Evolutionary conservation across 2,113 vertebrate genomes (phyloP).

Genomic region (Dromas ardeola): DNA sequence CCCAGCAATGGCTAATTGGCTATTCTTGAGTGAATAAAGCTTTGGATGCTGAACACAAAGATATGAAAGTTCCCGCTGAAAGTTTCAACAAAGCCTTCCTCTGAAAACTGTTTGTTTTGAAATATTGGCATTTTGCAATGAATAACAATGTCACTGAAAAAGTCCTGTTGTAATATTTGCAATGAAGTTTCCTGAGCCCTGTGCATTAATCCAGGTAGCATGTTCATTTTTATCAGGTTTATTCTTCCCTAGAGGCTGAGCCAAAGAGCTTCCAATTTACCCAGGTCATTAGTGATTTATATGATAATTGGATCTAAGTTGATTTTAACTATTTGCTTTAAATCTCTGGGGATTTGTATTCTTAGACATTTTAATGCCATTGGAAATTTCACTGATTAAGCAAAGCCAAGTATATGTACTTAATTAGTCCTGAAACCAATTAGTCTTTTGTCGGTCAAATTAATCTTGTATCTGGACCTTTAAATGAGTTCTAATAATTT

Average conservation of each 20-base stretch:
- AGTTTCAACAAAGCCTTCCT: neutral
- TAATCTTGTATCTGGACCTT: slow-evolving; percentile 35
- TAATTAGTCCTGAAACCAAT: slow-evolving; percentile 64
- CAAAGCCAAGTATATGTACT: slow-evolving; percentile 40
- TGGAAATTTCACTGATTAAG: slow-evolving; percentile 65
- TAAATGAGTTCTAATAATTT: slow-evolving; percentile 30
- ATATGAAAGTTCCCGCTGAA: neutral
- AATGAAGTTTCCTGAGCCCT: neutral
- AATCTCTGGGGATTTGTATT: slow-evolving; percentile 52
- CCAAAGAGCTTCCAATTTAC: slow-evolving; percentile 61
- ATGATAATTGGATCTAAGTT: slow-evolving; percentile 69
- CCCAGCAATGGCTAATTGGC: neutral
- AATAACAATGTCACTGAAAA: neutral
- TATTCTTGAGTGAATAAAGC: neutral
- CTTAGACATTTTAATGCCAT: slow-evolving; percentile 49
- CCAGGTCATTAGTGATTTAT: slow-evolving; percentile 65
- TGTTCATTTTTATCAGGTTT: slow-evolving; percentile 57
- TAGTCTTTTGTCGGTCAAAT: slow-evolving; percentile 48
- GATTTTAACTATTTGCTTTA: slow-evolving; percentile 70
- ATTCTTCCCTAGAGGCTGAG: slow-evolving; percentile 51
- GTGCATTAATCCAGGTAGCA: slow-evolving; percentile 53
- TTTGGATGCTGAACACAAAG: neutral
- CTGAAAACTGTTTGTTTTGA: slow-evolving; percentile 1
- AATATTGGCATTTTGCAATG: neutral
- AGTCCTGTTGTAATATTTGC: neutral